Base-by-base conservation (phyloP, 2,797 vertebrate genomes). In the Hippocampus kuda region DNA sequence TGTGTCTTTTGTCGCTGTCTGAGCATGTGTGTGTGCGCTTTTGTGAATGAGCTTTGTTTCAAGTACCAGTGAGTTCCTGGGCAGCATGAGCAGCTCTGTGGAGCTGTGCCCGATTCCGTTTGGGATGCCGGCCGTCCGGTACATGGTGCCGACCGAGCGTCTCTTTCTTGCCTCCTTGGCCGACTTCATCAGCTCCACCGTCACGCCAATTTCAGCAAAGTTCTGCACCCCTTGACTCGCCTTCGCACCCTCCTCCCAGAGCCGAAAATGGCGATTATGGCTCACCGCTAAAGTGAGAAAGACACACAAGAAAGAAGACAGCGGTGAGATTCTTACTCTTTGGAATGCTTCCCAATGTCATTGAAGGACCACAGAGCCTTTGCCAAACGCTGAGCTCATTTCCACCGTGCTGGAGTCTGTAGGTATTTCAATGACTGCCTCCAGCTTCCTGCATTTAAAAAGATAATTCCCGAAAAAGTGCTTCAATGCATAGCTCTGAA, bases 81-180 rank as follows among this genome's bases (percentile, higher is more conserved):
- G 89, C 65, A 86, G 89, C 70, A 93, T 72, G 59, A 91, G 78
- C 71, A 93, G 70, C 79, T 92, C 90, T 0, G 90, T 92, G 75
- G 91, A 93, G 81, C 90, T 93, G 88, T 92, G 90, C 22, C 92
- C 91, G 2, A 91, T 88, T 71, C 92, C 91, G 1, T 88, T 85
- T 16, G 88, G 85, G 80, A 93, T 90, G 65, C 91, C 90, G 0
- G 90, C 88, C 0, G 92, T 92, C 38, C 91, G 83, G 83, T 92
- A 89, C 89, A 92, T 89, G 77, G 87, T 77, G 2, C 90, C 88
- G 1, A 91, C 88, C 0, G 73, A 20, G 7, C 89, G 88, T 44
- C 79, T 88, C 83, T 85, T 92, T 72, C 90, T 87, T 27, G 86
- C 88, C 66, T 91, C 91, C 66, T 91, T 91, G 53, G 88, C 88